Evolutionary conservation across 2,113 vertebrate species (phyloP).

Genomic region (Istiophorus platypterus): DNA sequence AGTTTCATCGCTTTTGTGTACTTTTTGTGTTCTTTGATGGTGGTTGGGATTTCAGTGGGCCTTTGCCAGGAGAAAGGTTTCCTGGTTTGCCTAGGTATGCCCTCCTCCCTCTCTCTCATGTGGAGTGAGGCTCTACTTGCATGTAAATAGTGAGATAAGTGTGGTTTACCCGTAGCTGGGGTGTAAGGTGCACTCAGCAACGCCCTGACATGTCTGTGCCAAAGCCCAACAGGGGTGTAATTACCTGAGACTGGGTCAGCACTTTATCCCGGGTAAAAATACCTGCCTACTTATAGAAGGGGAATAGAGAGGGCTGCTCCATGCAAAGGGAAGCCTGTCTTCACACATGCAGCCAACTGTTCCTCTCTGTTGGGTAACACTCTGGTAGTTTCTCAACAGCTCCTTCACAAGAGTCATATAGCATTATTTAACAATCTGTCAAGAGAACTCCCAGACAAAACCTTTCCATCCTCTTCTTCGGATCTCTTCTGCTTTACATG

Average conservation of each 20-base stretch:
- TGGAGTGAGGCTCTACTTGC: constrained; percentile 61
- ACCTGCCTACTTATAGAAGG: constrained; percentile 75
- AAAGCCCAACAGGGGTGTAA: constrained; percentile 81
- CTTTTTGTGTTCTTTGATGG: constrained; percentile 49
- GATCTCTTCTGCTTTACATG: constrained; percentile 28
- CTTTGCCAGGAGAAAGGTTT: constrained; percentile 64
- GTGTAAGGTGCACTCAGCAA: constrained; percentile 77
- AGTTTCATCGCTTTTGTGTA: constrained; percentile 58
- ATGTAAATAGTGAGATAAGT: constrained; percentile 80
- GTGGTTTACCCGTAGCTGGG: constrained; percentile 74
- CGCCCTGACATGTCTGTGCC: constrained; percentile 79
- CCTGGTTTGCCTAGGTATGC: constrained; percentile 73
- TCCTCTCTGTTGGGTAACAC: constrained; percentile 17
- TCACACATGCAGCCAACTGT: constrained; percentile 50
- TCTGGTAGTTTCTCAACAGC: constrained; percentile 27
- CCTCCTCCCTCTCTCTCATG: constrained; percentile 69
- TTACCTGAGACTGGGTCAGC: constrained; percentile 83
- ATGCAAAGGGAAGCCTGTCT: constrained; percentile 69
- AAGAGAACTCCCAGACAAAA: constrained; percentile 48
- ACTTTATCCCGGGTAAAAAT: constrained; percentile 82
- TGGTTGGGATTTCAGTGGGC: constrained; percentile 53
- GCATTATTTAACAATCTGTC: constrained; percentile 41
- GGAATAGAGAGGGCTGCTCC: constrained; percentile 59
- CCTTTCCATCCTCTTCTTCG: constrained; percentile 61
- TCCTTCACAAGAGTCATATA: constrained; percentile 23